phyloP scores from a whole-genome alignment of 2,797 vertebrate species.

The Catamblyrhynchus diadema region DNA sequence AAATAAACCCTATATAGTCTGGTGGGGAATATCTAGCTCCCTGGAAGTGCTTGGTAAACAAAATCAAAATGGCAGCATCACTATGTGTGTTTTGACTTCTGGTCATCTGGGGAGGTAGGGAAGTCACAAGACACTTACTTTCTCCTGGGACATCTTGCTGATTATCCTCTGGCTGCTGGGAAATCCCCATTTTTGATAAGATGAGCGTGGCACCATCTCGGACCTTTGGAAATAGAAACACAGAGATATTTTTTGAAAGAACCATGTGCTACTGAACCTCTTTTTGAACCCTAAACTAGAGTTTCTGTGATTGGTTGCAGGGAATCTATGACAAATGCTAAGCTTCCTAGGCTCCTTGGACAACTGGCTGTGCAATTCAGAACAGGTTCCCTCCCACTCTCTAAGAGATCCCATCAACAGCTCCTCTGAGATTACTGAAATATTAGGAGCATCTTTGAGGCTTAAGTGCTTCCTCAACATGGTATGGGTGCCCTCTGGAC shows the following conservation, averaged over 20 bases:
- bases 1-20: background rate
- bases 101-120: background rate
- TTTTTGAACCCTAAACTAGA: background rate
- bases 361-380: background rate
- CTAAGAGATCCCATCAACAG: background rate
- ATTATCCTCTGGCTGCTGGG: conserved; percentile 91
- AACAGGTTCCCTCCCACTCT: background rate
- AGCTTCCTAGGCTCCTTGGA: background rate
- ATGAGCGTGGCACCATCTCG: conserved; percentile 91
- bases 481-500: background rate
- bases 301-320: background rate
- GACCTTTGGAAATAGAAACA: conserved; percentile 82
- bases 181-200: conserved; percentile 87
- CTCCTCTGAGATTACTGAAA: background rate
- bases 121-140: conserved; percentile 78
- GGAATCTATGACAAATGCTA: background rate
- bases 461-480: background rate
- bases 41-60: background rate
- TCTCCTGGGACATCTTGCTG: conserved; percentile 95
- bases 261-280: background rate
- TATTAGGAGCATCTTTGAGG: background rate
- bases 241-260: background rate
- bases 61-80: background rate
- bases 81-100: background rate
- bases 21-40: background rate